A percentile compares a stretch with the other conserved stretches of the same genome.
These are phyloP conservation scores for Brachypalpus laphriformis DNA, from an alignment of 2,888 invertebrate genomes.

Conservation along the genomic window DNA sequence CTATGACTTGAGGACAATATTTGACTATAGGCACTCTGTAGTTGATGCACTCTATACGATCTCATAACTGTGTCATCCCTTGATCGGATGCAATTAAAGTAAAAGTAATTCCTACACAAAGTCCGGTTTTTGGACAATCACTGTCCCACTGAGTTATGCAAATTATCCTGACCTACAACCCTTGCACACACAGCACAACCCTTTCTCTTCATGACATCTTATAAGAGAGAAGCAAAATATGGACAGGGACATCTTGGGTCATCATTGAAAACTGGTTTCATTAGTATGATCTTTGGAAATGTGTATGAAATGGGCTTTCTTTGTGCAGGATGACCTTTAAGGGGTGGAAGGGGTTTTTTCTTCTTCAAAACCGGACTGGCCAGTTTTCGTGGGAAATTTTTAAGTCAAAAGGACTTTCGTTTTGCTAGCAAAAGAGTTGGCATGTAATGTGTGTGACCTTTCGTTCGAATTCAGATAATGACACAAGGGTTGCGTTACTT, in stretches of 20 bases:
- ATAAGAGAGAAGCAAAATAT: conserved; percentile 1
- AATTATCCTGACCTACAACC: conserved; percentile 58
- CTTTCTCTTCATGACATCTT: conserved; percentile 33
- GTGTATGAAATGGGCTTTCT: conserved; percentile 52
- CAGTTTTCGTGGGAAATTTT: conserved; percentile 76
- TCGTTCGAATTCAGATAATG: not conserved
- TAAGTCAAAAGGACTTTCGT: conserved; percentile 18
- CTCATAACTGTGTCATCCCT: conserved; percentile 32
- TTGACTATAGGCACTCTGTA: not conserved
- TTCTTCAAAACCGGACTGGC: conserved; percentile 76
- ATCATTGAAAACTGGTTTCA: conserved; percentile 74
- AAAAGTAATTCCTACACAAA: conserved; percentile 40
- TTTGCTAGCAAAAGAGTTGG: not conserved
- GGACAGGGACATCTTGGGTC: conserved; percentile 75
- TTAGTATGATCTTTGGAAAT: conserved; percentile 55
- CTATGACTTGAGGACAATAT: conserved; percentile 9
- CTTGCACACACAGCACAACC: conserved; percentile 32
- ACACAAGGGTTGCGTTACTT: conserved; percentile 40
- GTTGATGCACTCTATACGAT: not conserved
- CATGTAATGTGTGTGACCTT: conserved; percentile 52
- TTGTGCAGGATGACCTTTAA: conserved; percentile 65
- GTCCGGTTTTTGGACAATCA: conserved; percentile 71
- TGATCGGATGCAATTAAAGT: conserved; percentile 32
- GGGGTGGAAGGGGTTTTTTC: conserved; percentile 46
- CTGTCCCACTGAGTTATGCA: conserved; percentile 57